Conservation (phyloP, 2,797 vertebrate species). For the Ctenopoma kingsleyae region DNA sequence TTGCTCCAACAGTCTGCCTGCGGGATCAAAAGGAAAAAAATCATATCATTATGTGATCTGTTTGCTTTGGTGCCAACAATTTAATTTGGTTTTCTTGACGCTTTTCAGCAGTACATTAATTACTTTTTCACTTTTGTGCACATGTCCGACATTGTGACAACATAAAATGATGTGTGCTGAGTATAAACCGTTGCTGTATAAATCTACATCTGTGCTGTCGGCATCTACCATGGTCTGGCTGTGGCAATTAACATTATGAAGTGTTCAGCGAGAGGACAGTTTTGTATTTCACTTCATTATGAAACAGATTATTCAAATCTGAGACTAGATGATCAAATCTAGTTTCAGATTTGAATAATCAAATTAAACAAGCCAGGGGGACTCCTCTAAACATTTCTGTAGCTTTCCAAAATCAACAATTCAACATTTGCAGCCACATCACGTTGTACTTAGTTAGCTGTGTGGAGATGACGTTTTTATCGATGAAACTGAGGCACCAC, state of each 20-base stretch:
- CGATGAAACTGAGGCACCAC: too few relatives aligned
- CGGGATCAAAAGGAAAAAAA: slow-evolving; percentile 1
- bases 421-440: neutral
- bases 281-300: slow-evolving; percentile 41
- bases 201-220: slow-evolving; percentile 1
- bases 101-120: slow-evolving; percentile 15
- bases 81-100: neutral
- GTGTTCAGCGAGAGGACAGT: slow-evolving; percentile 11
- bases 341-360: slow-evolving; percentile 19
- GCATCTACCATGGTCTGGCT: slow-evolving; percentile 17
- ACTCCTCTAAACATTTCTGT: too few relatives aligned
- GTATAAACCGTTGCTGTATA: slow-evolving; percentile 16
- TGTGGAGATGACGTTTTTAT: too few relatives aligned
- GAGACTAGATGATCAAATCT: slow-evolving; percentile 2
- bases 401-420: too few relatives aligned
- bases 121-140: slow-evolving; percentile 24
- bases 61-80: neutral
- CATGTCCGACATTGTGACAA: neutral
- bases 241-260: slow-evolving; percentile 25
- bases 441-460: neutral
- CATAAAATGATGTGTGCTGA: slow-evolving; percentile 18
- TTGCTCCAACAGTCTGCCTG: slow-evolving; percentile 89
- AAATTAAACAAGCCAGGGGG: slow-evolving; percentile 6
- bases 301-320: slow-evolving; percentile 6
- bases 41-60: neutral